These are phyloP conservation scores for Thripadectes ignobilis DNA, from an alignment of 2,797 vertebrate genomes.

Conservation along the genomic window DNA sequence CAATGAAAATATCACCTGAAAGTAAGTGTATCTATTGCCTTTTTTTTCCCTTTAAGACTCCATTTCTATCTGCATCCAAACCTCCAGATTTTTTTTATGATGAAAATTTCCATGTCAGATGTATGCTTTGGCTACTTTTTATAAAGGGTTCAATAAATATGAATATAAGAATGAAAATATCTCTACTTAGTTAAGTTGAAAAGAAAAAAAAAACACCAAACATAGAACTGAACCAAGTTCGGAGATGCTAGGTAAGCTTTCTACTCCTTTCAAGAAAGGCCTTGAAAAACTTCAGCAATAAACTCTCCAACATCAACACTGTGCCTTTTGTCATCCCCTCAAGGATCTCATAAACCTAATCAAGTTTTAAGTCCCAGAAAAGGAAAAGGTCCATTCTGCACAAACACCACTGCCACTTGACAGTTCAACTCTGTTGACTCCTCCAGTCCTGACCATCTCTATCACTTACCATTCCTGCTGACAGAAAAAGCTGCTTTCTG, in stretches of 20 bases:
- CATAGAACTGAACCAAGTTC: not conserved
- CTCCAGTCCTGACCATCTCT: not conserved
- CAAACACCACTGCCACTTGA: not conserved
- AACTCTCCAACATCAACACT: not conserved
- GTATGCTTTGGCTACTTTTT: not conserved
- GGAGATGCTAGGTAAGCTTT: not conserved
- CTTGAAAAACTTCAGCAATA: not conserved
- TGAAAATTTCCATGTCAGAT: not conserved
- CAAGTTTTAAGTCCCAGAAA: not conserved
- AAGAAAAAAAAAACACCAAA: not conserved
- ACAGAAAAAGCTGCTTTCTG: not conserved
- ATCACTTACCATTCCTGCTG: not conserved
- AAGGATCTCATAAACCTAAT: not conserved
- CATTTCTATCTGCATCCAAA: not conserved
- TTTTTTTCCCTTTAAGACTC: not conserved
- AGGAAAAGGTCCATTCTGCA: not conserved
- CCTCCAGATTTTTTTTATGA: not conserved
- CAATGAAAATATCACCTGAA: not conserved
- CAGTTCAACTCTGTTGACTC: not conserved
- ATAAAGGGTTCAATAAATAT: not conserved
- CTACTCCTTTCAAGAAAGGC: not conserved
- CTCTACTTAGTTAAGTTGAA: not conserved
- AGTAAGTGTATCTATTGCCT: not conserved
- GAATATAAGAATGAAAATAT: not conserved
- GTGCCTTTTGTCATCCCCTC: not conserved